Evolutionary conservation across 2,888 invertebrate genomes (phyloP).

Genomic region (Lagria hirta): DNA sequence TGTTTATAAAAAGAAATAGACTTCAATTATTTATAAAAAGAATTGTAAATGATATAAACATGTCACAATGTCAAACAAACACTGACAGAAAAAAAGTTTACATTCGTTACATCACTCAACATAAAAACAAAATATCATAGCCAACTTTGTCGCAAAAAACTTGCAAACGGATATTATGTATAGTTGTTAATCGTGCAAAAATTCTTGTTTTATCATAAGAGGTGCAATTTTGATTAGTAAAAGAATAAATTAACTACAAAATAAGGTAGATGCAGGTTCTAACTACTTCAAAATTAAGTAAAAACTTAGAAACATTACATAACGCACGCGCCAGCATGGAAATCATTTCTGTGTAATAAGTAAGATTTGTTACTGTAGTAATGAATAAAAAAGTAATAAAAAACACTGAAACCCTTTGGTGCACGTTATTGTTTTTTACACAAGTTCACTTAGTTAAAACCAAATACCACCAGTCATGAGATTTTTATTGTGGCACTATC

Average conservation of each 20-base stretch:
- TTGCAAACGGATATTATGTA: slow-evolving; percentile 21
- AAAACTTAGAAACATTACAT: slow-evolving; percentile 20
- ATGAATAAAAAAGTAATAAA: slow-evolving; percentile 33
- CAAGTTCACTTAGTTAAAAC: too few relatives aligned
- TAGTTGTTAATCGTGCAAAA: background rate
- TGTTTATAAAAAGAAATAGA: too few relatives aligned
- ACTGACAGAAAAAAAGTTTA: too few relatives aligned
- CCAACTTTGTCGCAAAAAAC: too few relatives aligned
- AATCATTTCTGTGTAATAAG: slow-evolving; percentile 43
- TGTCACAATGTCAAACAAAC: too few relatives aligned
- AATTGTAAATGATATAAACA: too few relatives aligned
- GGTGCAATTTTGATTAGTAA: background rate
- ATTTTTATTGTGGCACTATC: too few relatives aligned
- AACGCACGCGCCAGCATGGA: slow-evolving; percentile 57
- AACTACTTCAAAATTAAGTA: slow-evolving; percentile 37
- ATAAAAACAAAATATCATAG: too few relatives aligned
- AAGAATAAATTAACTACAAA: slow-evolving; percentile 26
- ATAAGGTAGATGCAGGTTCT: slow-evolving; percentile 28
- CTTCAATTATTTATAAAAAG: too few relatives aligned
- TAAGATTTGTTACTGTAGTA: slow-evolving; percentile 18
- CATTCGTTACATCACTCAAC: too few relatives aligned
- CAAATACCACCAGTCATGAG: too few relatives aligned
- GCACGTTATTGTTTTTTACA: slow-evolving; percentile 43
- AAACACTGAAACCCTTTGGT: slow-evolving; percentile 49
- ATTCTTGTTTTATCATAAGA: background rate